Conservation (phyloP, 2,888 invertebrate genomes). For the Cerceris ruficornis region DNA sequence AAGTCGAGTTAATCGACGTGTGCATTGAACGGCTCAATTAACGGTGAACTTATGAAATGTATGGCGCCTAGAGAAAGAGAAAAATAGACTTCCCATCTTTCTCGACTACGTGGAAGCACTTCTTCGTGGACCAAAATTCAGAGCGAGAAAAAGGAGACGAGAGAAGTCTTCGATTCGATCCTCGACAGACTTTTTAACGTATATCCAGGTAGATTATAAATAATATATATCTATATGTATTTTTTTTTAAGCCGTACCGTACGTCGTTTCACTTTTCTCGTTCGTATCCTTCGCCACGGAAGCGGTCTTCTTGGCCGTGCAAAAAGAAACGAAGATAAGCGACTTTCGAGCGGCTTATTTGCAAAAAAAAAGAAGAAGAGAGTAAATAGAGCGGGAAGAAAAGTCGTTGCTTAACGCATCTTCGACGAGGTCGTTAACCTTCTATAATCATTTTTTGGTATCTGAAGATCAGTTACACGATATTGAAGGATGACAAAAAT, state of each 20-base stretch:
- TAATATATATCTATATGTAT: slow-evolving; percentile 1
- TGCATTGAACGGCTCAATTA: too few relatives aligned
- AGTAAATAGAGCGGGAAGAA: too few relatives aligned
- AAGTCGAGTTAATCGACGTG: too few relatives aligned
- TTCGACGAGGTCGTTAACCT: neutral
- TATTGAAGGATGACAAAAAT: too few relatives aligned
- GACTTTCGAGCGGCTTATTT: slow-evolving; percentile 2
- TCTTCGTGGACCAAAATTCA: slow-evolving; percentile 48
- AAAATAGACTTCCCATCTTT: slow-evolving; percentile 33
- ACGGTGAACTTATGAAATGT: neutral
- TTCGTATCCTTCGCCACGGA: slow-evolving; percentile 27
- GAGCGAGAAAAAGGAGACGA: slow-evolving; percentile 42
- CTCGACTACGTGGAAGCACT: slow-evolving; percentile 24
- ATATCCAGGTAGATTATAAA: neutral
- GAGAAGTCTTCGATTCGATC: slow-evolving; percentile 35
- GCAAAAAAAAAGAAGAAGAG: neutral
- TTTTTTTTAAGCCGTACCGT: neutral
- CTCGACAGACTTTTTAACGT: slow-evolving; percentile 9
- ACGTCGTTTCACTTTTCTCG: slow-evolving; percentile 46
- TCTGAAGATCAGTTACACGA: too few relatives aligned
- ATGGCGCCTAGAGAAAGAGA: slow-evolving; percentile 25
- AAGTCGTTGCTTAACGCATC: neutral
- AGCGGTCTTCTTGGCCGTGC: slow-evolving; percentile 19
- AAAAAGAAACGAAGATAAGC: neutral
- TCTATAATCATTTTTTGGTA: neutral